Evolutionary conservation across 2,888 invertebrate species (phyloP), one percentile per base, ranked within the genome.

Genomic region (Melieria crassipennis): DNA sequence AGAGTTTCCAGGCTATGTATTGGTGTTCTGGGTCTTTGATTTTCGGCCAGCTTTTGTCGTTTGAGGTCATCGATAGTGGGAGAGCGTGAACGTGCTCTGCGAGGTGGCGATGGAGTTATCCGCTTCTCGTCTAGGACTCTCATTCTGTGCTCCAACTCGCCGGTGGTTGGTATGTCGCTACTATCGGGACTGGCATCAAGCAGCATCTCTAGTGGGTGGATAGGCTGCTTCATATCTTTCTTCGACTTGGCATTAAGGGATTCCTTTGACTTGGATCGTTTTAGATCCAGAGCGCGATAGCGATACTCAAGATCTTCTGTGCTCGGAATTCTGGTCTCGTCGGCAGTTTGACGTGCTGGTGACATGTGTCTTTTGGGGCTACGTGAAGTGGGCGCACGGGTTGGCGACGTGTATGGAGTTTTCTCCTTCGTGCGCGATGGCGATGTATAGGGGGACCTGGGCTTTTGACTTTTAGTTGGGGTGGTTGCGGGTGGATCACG

Each of bases 61-160:
- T 81, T 81, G 1, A 79, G 78, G 7, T 82, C 82, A 6, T 83
- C 84, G 46, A 82, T 79, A 46, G 80, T 80, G 4, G 84, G 84
- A 1, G 84, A 84, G 4, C 78, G 79, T 0, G 81, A 79, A 5
- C 80, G 80, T 0, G 84, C 78, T 55, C 79, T 80, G 0, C 75
- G 76, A 1, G 74, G 70, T 1, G 77, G 77, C 0, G 77, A 75
- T 0, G 84, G 78, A 1, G 83, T 78, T 52, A 68, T 76, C 0
- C 79, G 70, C 45, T 78, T 81, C 47, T 77, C 80, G n/a, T 85
- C 83, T n/a, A 85, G 75, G 0, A 84, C 75, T 1, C 82, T 78
- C 47, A 85, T 86, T 60, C 85, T 78, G 72, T 84, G 84, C 63
- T 85, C 85, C 3, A 85, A 71, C 52, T 86, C 84, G 3, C 85